Evolutionary conservation across 2,113 vertebrate genomes (phyloP).

Genomic region (Dinomys branickii): DNA sequence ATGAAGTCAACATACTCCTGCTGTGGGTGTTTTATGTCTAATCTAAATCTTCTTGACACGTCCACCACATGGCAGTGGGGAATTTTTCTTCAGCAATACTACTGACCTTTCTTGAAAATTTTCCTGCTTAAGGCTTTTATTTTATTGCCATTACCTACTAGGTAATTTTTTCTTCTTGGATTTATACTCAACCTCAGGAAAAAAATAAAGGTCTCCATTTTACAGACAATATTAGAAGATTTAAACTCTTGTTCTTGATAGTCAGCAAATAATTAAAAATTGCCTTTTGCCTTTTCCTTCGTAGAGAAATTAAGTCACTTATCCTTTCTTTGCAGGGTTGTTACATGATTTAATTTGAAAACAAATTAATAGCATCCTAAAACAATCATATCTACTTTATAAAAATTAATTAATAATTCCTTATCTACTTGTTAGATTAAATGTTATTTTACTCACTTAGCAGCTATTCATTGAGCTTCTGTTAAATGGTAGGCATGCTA

Average conservation of each 20-base stretch:
- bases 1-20: background rate
- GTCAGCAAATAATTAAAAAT: slow-evolving; percentile 52
- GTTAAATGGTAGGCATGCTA: slow-evolving; percentile 19
- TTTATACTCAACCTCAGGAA: slow-evolving; percentile 41
- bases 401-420: background rate
- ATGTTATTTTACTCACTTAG: slow-evolving; percentile 38
- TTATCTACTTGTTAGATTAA: slow-evolving; percentile 3
- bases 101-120: slow-evolving; percentile 57
- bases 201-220: slow-evolving; percentile 56
- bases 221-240: slow-evolving; percentile 43
- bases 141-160: slow-evolving; percentile 55
- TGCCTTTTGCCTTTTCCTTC: slow-evolving; percentile 34
- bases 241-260: slow-evolving; percentile 4
- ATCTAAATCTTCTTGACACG: slow-evolving; percentile 52
- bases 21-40: slow-evolving; percentile 40
- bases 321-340: background rate
- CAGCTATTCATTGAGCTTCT: slow-evolving; percentile 19
- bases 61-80: background rate
- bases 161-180: slow-evolving; percentile 61
- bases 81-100: slow-evolving; percentile 40
- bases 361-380: background rate
- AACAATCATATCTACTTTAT: background rate
- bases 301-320: slow-evolving; percentile 5
- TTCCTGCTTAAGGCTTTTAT: slow-evolving; percentile 68
- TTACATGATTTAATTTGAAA: slow-evolving; percentile 40